Evolutionary conservation across 2,113 vertebrate genomes (phyloP), one percentile per base, ranked within the genome.

Genomic region (Lamprologus callipterus): DNA sequence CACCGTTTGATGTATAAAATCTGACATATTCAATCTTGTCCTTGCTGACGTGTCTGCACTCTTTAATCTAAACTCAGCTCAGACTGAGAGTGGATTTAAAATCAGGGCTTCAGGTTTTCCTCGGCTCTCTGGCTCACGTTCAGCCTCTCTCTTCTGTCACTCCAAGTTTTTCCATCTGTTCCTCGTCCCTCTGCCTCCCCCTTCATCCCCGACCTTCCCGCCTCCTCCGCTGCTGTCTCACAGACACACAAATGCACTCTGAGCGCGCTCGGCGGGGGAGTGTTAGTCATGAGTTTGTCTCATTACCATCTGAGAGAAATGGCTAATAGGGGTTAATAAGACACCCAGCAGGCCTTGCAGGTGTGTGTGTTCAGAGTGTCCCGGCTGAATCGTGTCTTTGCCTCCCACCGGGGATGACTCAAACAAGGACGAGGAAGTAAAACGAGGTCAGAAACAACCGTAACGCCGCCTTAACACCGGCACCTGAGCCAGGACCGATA

Each of bases 251-350:
- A 26, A 63, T 33, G 19, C 55, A 42, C 58, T 57, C 78, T 8
- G 83, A 86, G 82, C 14, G 26, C 6, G 42, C 87, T 89, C 85
- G 40, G 57, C 9, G 2, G 81, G 84, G 89, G 31, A 81, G 37
- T 2, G 12, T 79, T 83, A 75, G 70, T 78, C 82, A 75, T 17
- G 81, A 86, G 81, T 79, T 40, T 21, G 19, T 82, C 63, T 88
- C 84, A 81, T 91, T 89, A 68, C 82, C 21, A 57, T 85, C 53
- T 3, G 85, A 89, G 73, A 88, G 85, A 58, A 89, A 53, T 5
- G 16, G 60, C 23, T 91, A 90, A 93, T 85, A 85, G 87, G 78
- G 90, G 90, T 89, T 90, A 92, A 93, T 87, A 57, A 89, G 87
- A 78, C 51, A 26, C 81, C 80, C 84, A 87, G 85, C 82, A 70